Percentiles rank a stretch among this genome's conserved stretches.
Evolutionary conservation across 2,113 vertebrate species (phyloP).

Genomic region (Marmota flaviventris): DNA sequence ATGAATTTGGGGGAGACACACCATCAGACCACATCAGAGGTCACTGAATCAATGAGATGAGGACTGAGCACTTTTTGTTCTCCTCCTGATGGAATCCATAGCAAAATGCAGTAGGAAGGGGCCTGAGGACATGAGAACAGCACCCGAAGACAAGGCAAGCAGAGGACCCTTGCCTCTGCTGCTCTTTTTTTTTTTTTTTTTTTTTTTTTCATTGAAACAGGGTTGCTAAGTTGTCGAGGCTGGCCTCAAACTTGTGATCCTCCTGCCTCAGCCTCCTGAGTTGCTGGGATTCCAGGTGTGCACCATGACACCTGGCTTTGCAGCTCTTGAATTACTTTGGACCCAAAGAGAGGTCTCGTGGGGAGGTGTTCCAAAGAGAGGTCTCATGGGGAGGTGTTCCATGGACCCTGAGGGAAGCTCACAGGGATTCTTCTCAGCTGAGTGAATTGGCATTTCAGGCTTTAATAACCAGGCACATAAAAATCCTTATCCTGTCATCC

Average conservation of each 20-base stretch:
- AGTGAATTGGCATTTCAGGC: conserved; percentile 52
- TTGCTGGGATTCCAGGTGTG: too few species aligned
- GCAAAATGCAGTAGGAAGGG: background rate
- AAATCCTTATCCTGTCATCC: conserved; percentile 21
- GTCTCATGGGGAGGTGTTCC: background rate
- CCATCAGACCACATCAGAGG: background rate
- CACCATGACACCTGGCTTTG: too few species aligned
- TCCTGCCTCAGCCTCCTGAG: too few species aligned
- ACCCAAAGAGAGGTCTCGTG: background rate
- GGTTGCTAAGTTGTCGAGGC: too few species aligned
- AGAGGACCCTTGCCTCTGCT: background rate
- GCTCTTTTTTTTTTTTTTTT: too few species aligned
- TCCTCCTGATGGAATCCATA: background rate
- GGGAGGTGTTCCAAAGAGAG: background rate
- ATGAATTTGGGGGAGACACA: background rate
- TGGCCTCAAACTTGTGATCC: too few species aligned
- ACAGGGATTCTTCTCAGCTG: background rate
- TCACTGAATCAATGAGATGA: background rate
- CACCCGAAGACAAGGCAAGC: background rate
- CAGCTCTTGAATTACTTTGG: background rate
- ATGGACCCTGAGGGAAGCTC: background rate
- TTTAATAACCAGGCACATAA: background rate
- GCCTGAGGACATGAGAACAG: background rate
- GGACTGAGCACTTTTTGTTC: background rate
- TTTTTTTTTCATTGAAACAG: too few species aligned